Evolutionary conservation across 2,888 invertebrate species (phyloP).

Genomic region (Ctena decussata): DNA sequence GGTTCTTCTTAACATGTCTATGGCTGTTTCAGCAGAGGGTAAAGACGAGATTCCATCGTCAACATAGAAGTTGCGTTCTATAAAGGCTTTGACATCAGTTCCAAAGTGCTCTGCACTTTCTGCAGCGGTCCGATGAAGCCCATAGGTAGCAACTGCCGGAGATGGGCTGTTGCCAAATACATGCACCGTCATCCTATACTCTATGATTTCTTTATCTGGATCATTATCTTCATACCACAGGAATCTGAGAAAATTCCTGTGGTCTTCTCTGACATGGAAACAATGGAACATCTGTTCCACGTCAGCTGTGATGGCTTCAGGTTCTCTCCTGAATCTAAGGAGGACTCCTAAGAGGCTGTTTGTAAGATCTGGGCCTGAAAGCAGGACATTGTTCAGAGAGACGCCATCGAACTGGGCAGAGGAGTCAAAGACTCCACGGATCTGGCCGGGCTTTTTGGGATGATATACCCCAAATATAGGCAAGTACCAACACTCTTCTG

Average conservation of each 20-base stretch:
- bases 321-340: constrained; percentile 19
- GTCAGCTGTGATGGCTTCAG: constrained; percentile 26
- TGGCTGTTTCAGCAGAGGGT: background rate
- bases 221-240: constrained; percentile 40
- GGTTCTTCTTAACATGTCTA: constrained; percentile 16
- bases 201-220: background rate
- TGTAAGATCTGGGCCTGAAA: constrained; percentile 29
- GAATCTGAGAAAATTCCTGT: constrained; percentile 41
- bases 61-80: constrained; percentile 13
- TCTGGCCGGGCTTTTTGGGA: constrained; percentile 56
- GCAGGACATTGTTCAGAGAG: constrained; percentile 46
- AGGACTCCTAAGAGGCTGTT: constrained; percentile 35
- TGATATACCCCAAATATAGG: constrained; percentile 66
- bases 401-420: constrained; percentile 52
- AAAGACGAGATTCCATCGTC: background rate
- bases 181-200: constrained; percentile 41
- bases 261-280: constrained; percentile 10
- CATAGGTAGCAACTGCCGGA: constrained; percentile 48
- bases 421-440: constrained; percentile 58
- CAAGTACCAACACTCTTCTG: constrained; percentile 64
- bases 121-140: constrained; percentile 7
- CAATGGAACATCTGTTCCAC: constrained; percentile 26
- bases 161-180: constrained; percentile 38
- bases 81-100: background rate
- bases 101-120: too few relatives aligned